phyloP scores from a whole-genome alignment of 2,113 vertebrate species.

The Dendropsophus ebraccatus region DNA sequence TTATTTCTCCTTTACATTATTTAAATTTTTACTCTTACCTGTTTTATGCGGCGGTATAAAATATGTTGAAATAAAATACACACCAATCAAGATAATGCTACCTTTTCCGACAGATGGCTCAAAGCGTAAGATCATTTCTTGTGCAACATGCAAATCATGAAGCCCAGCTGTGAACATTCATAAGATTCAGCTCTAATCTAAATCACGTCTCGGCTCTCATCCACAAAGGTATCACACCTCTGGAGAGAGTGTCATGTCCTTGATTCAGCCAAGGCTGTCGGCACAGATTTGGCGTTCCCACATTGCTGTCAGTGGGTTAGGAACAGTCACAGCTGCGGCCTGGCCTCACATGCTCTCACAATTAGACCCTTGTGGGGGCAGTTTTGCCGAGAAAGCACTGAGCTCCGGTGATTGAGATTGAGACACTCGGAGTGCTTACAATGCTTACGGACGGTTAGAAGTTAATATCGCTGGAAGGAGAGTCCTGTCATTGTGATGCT shows the following conservation, averaged over 20 bases:
- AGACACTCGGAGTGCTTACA: neutral
- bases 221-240: conserved; percentile 61
- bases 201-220: conserved; percentile 50
- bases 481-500: neutral
- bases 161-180: conserved; percentile 51
- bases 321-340: conserved; percentile 9
- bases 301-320: neutral
- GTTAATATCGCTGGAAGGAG: neutral
- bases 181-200: conserved; percentile 54
- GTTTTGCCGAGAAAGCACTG: neutral
- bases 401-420: neutral
- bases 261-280: conserved; percentile 10
- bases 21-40: neutral
- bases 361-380: conserved; percentile 10
- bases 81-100: neutral
- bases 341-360: neutral
- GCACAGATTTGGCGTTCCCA: neutral
- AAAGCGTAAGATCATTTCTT: conserved; percentile 21
- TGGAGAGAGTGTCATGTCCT: conserved; percentile 23
- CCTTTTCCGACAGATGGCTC: accelerated
- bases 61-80: neutral
- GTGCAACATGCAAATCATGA: neutral
- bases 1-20: too few relatives aligned
- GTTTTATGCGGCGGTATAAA: neutral
- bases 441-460: neutral